Conservation (phyloP, 1,140 invertebrate genomes). For the Drosophila funebris region DNA sequence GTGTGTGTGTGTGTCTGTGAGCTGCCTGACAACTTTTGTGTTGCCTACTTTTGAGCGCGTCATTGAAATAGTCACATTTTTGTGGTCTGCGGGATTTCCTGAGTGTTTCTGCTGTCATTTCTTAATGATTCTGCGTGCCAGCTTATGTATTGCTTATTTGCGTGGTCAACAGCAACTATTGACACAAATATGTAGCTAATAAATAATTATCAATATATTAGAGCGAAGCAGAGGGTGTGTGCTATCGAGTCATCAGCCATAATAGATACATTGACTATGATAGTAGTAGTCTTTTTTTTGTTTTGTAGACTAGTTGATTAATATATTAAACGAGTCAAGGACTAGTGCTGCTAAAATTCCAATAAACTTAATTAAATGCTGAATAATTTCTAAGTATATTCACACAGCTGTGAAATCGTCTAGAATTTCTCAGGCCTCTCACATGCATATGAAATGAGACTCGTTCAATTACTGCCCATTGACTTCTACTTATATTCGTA, state of each 20-base stretch:
- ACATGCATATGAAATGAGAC: not conserved
- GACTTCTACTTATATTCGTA: not conserved
- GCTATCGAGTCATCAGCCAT: conserved; percentile 11
- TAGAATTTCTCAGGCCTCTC: conserved; percentile 8
- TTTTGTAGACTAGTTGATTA: conserved; percentile 4
- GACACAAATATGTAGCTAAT: conserved; percentile 11
- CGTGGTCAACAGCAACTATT: conserved; percentile 57
- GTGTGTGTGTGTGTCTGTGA: not conserved
- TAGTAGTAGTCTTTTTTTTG: no score
- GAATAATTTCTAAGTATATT: not conserved
- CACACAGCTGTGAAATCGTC: conserved; percentile 7
- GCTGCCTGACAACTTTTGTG: conserved; percentile 22
- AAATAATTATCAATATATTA: not conserved
- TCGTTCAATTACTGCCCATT: not conserved
- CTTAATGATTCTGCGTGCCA: conserved; percentile 43
- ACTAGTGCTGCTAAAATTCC: not conserved
- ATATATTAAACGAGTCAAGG: conserved; percentile 5
- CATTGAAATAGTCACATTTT: conserved; percentile 29
- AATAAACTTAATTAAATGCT: conserved; percentile 9
- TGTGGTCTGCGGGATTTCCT: conserved; percentile 1
- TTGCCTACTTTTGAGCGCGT: conserved; percentile 40
- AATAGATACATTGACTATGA: no score
- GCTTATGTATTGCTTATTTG: conserved; percentile 57
- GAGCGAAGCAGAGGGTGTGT: conserved; percentile 13
- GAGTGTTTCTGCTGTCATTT: conserved; percentile 9